These are phyloP conservation scores for Tryphoninae sp. DNA, from an alignment of 2,888 invertebrate genomes.

Conservation along the genomic window DNA sequence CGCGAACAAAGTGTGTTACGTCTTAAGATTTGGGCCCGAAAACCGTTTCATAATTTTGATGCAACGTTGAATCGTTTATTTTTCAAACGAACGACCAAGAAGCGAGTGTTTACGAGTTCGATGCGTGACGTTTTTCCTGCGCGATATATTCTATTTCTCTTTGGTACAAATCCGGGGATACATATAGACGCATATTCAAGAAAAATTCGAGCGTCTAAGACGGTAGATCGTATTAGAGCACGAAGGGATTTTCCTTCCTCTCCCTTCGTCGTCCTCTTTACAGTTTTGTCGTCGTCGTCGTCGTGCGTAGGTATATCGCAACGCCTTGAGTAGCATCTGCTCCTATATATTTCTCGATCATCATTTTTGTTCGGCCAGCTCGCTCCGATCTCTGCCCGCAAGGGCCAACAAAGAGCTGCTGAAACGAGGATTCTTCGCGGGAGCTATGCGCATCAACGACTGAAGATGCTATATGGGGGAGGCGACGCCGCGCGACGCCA, in stretches of 20 bases:
- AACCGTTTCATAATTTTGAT: no score
- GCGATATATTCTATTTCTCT: neutral
- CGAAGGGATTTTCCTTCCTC: conserved; percentile 60
- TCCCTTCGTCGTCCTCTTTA: conserved; percentile 56
- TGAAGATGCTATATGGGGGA: conserved; percentile 71
- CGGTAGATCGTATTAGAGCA: conserved; percentile 72
- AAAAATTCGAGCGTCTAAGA: conserved; percentile 62
- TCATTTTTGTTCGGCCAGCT: conserved; percentile 71
- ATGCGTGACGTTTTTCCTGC: neutral
- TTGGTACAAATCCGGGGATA: neutral
- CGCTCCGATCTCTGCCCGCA: conserved; percentile 69
- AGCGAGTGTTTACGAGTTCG: neutral
- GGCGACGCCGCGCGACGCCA: conserved; percentile 64
- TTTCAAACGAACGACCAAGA: neutral
- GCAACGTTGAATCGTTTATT: no score
- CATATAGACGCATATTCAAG: neutral
- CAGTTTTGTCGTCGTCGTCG: conserved; percentile 44
- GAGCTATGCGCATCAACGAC: conserved; percentile 64
- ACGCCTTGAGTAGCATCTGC: conserved; percentile 76
- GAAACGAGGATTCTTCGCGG: conserved; percentile 64
- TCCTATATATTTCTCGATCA: conserved; percentile 72
- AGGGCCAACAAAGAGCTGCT: conserved; percentile 73
- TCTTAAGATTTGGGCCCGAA: no score
- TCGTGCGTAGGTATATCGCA: conserved; percentile 51
- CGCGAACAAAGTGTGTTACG: no score